Conservation (phyloP, 2,888 invertebrate species). For the Cerastoderma edule region DNA sequence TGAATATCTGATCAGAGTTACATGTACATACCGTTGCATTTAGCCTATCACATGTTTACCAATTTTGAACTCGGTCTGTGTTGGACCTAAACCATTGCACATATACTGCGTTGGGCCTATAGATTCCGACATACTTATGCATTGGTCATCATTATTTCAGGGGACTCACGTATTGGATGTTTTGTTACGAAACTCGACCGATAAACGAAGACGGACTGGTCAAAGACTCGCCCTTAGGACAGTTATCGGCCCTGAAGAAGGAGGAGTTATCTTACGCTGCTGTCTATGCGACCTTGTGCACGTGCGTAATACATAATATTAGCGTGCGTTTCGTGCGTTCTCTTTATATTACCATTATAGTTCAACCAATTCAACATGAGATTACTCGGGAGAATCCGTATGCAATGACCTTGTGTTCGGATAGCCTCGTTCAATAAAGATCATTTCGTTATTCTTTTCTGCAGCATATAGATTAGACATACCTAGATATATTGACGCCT, state of each 20-base stretch:
- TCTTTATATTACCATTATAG: background rate
- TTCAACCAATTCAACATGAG: background rate
- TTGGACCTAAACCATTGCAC: background rate
- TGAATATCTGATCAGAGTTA: background rate
- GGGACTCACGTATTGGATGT: constrained; percentile 44
- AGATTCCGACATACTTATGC: no score
- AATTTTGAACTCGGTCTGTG: background rate
- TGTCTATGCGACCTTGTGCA: constrained; percentile 31
- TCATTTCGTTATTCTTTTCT: no score
- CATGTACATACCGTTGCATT: background rate
- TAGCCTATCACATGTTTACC: background rate
- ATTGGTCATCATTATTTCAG: constrained; percentile 29
- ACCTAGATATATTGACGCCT: no score
- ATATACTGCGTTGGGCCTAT: background rate
- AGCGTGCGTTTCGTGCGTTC: background rate
- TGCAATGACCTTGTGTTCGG: no score
- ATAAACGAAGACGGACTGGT: background rate
- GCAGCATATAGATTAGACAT: no score
- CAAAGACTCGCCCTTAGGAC: constrained; percentile 25
- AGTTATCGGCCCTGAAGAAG: constrained; percentile 20
- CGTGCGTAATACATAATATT: constrained; percentile 18
- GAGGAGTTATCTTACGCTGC: constrained; percentile 28
- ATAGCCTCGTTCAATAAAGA: no score
- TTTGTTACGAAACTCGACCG: constrained; percentile 17
- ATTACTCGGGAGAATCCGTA: background rate